These are phyloP conservation scores for Microplitis demolitor DNA, from an alignment of 1,140 invertebrate genomes.

Conservation along the genomic window DNA sequence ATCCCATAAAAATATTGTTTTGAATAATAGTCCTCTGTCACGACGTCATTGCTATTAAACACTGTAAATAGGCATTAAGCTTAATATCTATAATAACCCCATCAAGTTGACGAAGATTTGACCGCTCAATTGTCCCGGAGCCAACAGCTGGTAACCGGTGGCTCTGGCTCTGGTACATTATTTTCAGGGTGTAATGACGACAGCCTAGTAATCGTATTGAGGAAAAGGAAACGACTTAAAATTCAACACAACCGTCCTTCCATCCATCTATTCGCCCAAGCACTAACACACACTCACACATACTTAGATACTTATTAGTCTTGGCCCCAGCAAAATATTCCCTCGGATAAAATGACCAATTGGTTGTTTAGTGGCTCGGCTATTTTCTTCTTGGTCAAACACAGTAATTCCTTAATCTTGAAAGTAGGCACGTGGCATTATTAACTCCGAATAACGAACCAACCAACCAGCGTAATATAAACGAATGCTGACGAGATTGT, in stretches of 20 bases:
- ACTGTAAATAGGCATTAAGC: too few relatives aligned
- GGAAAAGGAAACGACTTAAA: background rate
- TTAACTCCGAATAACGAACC: constrained; percentile 3
- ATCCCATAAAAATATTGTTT: too few relatives aligned
- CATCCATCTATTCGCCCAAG: too few relatives aligned
- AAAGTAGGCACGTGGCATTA: constrained; percentile 4
- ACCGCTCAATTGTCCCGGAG: background rate
- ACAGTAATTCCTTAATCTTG: constrained; percentile 10
- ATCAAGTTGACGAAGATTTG: background rate
- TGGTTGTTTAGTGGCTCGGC: background rate
- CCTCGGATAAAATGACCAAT: background rate
- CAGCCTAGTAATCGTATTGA: background rate
- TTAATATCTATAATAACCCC: background rate
- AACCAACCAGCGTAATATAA: background rate
- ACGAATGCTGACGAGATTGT: constrained; percentile 14
- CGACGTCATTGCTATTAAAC: too few relatives aligned
- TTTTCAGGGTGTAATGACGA: background rate
- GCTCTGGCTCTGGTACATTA: background rate
- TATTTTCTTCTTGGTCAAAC: constrained; percentile 2
- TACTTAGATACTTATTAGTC: too few relatives aligned
- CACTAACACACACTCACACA: too few relatives aligned
- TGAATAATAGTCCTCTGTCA: too few relatives aligned
- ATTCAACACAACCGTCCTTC: too few relatives aligned
- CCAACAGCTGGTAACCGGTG: constrained; percentile 3
- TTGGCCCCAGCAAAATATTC: too few relatives aligned